Evolutionary conservation across 2,888 invertebrate species (phyloP).

Genomic region (Meiosimyza decipiens): DNA sequence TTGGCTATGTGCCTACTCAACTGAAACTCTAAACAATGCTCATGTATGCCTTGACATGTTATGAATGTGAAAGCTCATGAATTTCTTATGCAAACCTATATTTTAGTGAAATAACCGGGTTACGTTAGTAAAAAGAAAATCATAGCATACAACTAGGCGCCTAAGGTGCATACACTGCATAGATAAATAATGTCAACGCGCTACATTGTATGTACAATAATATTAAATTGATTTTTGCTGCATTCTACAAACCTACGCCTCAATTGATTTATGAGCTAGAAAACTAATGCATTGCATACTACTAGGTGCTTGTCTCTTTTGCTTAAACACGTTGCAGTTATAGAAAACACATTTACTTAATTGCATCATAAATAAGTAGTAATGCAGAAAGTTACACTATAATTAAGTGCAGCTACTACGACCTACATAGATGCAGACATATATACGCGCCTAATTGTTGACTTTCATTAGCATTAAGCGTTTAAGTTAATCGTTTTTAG

Average conservation of each 20-base stretch:
- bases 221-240: background rate
- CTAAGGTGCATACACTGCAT: too few species aligned
- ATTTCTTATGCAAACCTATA: too few species aligned
- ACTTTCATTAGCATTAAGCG: background rate
- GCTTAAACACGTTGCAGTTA: background rate
- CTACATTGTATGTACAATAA: too few species aligned
- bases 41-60: too few species aligned
- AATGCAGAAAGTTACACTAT: background rate
- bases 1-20: too few species aligned
- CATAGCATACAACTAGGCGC: background rate
- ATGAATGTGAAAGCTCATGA: too few species aligned
- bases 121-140: background rate
- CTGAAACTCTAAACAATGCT: too few species aligned
- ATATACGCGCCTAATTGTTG: constrained; percentile 1
- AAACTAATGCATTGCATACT: background rate
- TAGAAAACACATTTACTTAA: background rate
- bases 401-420: background rate
- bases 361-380: constrained; percentile 1
- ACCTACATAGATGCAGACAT: background rate
- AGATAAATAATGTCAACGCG: too few species aligned
- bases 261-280: background rate
- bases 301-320: background rate
- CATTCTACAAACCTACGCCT: background rate
- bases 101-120: too few species aligned
- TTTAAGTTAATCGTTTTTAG: background rate